Percentiles rank a stretch among this genome's conserved stretches.
These are phyloP conservation scores for Carassius carassius DNA, from an alignment of 2,113 vertebrate species.

Conservation along the genomic window DNA sequence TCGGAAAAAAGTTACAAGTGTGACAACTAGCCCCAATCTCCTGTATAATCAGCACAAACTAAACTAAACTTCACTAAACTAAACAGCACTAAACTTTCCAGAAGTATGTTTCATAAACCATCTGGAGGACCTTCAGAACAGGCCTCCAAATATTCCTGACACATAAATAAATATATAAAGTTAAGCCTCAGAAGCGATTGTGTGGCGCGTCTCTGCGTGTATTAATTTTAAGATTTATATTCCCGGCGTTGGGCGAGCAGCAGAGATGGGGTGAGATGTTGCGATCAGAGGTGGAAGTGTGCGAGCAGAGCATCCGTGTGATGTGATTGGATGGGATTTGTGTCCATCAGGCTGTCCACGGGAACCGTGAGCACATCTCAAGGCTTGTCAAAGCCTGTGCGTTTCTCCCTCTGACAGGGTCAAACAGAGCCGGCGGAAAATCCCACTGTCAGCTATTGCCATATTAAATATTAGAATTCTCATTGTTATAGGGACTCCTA, in stretches of 20 bases:
- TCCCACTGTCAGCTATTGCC: conserved; percentile 80
- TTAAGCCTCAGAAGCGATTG: conserved; percentile 18
- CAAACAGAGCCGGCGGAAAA: conserved; percentile 58
- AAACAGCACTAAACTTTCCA: too few species aligned
- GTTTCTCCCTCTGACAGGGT: conserved; percentile 54
- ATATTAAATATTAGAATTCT: conserved; percentile 77
- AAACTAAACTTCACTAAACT: too few species aligned
- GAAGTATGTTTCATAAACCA: not conserved
- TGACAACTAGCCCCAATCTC: not conserved
- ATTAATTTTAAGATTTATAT: conserved; percentile 50
- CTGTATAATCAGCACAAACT: not conserved
- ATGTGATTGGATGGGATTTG: conserved; percentile 64
- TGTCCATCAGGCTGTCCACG: conserved; percentile 50
- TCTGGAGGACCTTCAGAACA: conserved; percentile 6
- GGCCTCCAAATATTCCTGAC: conserved; percentile 12
- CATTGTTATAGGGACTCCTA: conserved; percentile 77
- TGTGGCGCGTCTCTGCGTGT: conserved; percentile 4
- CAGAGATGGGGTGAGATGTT: conserved; percentile 27
- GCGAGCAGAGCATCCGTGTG: conserved; percentile 43
- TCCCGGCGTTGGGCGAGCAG: not conserved
- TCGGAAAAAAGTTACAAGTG: not conserved
- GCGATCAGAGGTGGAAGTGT: conserved; percentile 10
- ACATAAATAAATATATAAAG: conserved; percentile 28
- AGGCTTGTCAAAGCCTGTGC: conserved; percentile 53
- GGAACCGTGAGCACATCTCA: conserved; percentile 44